Conservation (phyloP, 2,113 vertebrate genomes). For the Mustelus asterias region DNA sequence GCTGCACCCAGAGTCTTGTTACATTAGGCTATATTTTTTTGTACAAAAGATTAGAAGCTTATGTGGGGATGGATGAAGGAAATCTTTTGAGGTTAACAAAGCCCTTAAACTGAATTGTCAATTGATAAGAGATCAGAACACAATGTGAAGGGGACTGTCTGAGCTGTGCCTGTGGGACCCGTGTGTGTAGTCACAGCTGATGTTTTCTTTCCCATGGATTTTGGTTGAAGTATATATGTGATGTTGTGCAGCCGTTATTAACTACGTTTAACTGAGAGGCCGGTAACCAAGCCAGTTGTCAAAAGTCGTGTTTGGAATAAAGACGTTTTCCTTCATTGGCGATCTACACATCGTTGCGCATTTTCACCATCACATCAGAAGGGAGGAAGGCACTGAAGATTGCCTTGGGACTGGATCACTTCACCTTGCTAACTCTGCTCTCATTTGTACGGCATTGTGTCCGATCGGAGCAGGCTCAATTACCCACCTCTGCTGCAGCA, state of each 20-base stretch:
- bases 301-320: constrained; percentile 53
- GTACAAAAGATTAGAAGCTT: constrained; percentile 35
- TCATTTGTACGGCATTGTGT: constrained; percentile 39
- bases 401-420: constrained; percentile 44
- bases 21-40: constrained; percentile 32
- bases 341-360: constrained; percentile 45
- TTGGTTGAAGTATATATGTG: constrained; percentile 38
- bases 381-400: constrained; percentile 54
- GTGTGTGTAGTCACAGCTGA: background rate
- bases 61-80: background rate
- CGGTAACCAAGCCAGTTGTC: constrained; percentile 42
- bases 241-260: constrained; percentile 41
- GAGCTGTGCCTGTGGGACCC: constrained; percentile 31
- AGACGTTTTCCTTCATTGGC: constrained; percentile 50
- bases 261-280: constrained; percentile 43
- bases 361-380: constrained; percentile 51
- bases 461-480: constrained; percentile 38
- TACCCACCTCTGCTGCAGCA: constrained; percentile 17
- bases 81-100: constrained; percentile 40
- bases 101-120: constrained; percentile 37
- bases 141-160: constrained; percentile 39
- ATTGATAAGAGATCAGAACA: constrained; percentile 39
- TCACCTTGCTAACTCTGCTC: constrained; percentile 44
- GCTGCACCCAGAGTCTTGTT: background rate
- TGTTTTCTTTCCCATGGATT: constrained; percentile 43